These are phyloP conservation scores for Zaprionus taronus DNA, from an alignment of 1,140 invertebrate species.

Conservation along the genomic window DNA sequence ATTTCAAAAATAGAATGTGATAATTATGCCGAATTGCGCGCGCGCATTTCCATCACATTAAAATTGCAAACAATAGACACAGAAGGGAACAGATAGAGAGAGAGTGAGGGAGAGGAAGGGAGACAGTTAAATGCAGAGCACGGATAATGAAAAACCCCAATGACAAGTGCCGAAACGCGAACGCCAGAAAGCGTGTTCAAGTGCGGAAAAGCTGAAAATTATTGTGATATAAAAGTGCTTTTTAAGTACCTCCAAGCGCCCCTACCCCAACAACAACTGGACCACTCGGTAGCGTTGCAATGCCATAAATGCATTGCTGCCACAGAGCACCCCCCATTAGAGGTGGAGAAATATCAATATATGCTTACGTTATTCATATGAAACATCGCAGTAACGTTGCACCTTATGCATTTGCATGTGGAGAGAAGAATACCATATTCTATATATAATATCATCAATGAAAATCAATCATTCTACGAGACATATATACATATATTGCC, in stretches of 20 bases:
- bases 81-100: background rate
- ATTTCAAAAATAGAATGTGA: conserved; percentile 64
- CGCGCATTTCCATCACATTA: conserved; percentile 78
- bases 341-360: no score
- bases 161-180: conserved; percentile 21
- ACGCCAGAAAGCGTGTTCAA: conserved; percentile 53
- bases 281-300: conserved; percentile 11
- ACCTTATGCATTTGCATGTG: no score
- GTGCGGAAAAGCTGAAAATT: conserved; percentile 77
- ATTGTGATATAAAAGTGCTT: conserved; percentile 77
- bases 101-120: conserved; percentile 16
- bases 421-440: no score
- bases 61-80: conserved; percentile 70
- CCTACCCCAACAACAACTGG: background rate
- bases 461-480: no score
- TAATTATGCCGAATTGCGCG: conserved; percentile 74
- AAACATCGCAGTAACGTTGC: no score
- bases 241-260: conserved; percentile 50
- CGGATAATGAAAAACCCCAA: conserved; percentile 61
- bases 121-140: conserved; percentile 67
- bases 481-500: no score
- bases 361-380: no score
- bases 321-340: background rate
- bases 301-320: background rate
- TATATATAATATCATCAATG: no score